Evolutionary conservation across 2,888 invertebrate species (phyloP).

Genomic region (Chloroclystis v-ata): DNA sequence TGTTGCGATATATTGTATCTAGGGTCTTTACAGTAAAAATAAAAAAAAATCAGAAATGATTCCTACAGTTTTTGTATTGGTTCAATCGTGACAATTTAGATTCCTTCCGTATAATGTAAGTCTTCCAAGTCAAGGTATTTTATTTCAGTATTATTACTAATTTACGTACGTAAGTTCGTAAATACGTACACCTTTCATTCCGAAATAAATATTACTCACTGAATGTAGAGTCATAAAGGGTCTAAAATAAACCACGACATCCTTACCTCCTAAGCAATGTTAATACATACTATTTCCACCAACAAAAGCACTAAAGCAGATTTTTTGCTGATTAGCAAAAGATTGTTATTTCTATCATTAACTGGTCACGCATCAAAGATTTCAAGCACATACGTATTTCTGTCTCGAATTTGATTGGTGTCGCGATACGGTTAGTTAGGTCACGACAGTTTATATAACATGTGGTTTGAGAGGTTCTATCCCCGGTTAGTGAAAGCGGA

Average conservation of each 20-base stretch:
- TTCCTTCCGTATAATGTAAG: too few relatives aligned
- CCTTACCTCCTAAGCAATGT: too few relatives aligned
- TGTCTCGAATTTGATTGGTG: constrained; percentile 12
- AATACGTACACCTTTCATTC: too few relatives aligned
- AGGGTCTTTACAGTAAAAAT: neutral
- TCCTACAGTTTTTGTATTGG: too few relatives aligned
- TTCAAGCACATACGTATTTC: constrained; percentile 20
- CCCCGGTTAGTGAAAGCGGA: constrained; percentile 51
- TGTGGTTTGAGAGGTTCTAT: constrained; percentile 27
- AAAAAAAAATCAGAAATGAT: neutral
- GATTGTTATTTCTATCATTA: neutral
- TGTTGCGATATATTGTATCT: constrained; percentile 30
- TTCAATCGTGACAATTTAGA: too few relatives aligned
- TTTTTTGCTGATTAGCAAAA: neutral
- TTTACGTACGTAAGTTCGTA: too few relatives aligned
- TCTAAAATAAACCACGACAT: too few relatives aligned
- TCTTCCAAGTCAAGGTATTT: too few relatives aligned
- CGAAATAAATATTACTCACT: too few relatives aligned
- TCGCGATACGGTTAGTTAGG: constrained; percentile 26
- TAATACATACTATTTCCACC: too few relatives aligned
- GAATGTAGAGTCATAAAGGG: too few relatives aligned
- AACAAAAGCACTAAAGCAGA: neutral
- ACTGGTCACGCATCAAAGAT: constrained; percentile 23
- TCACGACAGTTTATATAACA: constrained; percentile 44
- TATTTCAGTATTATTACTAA: too few relatives aligned